phyloP scores from a whole-genome alignment of 1,140 invertebrate species.

The Colletes gigas region DNA sequence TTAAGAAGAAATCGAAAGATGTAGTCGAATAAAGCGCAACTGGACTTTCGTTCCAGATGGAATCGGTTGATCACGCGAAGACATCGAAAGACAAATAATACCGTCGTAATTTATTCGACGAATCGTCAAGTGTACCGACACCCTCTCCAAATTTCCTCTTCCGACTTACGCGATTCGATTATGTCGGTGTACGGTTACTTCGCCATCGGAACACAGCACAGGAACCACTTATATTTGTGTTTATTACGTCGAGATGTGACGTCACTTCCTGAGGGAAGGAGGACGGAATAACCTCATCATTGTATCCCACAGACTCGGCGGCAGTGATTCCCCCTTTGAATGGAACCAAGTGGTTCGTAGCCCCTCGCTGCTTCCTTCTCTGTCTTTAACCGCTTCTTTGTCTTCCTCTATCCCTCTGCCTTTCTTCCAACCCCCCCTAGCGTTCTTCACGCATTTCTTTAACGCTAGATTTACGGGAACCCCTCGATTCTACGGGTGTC shows the following conservation, averaged over 20 bases:
- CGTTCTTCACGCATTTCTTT: constrained; percentile 14
- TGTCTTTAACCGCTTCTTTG: constrained; percentile 25
- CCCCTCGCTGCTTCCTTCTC: constrained; percentile 20
- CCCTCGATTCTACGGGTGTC: too few relatives aligned
- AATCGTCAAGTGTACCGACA: constrained; percentile 20
- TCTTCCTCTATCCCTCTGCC: constrained; percentile 12
- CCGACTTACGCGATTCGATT: constrained; percentile 60
- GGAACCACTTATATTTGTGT: constrained; percentile 68
- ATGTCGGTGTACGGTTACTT: constrained; percentile 51
- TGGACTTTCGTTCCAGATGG: not conserved
- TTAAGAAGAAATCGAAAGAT: too few relatives aligned
- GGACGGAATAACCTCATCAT: constrained; percentile 69
- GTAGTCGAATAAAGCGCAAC: too few relatives aligned
- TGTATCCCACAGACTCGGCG: constrained; percentile 60
- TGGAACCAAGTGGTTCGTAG: constrained; percentile 43
- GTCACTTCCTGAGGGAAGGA: constrained; percentile 66
- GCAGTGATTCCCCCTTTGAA: constrained; percentile 50
- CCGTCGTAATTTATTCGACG: constrained; percentile 55
- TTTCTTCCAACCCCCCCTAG: constrained; percentile 1
- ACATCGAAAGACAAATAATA: constrained; percentile 37
- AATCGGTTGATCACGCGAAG: not conserved
- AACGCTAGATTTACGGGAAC: not conserved
- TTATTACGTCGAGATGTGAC: constrained; percentile 69
- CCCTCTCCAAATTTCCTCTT: constrained; percentile 58
- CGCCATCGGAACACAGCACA: constrained; percentile 53